phyloP scores from a whole-genome alignment of 2,797 vertebrate genomes.

The Microcaecilia unicolor region DNA sequence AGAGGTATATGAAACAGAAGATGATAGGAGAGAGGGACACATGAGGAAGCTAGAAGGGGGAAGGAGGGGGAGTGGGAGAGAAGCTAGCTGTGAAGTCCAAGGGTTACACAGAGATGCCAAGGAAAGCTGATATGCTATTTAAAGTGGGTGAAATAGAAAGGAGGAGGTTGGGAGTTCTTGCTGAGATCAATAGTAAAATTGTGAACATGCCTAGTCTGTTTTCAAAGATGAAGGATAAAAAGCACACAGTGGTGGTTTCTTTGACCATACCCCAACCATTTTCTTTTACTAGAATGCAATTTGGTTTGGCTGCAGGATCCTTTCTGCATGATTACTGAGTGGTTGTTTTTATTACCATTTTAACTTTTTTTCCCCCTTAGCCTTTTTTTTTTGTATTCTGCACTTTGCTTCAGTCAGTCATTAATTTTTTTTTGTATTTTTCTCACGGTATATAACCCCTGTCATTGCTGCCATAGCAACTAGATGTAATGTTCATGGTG shows the following conservation, averaged over 20 bases:
- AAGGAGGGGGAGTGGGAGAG: conserved; percentile 2
- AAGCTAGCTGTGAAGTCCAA: no score
- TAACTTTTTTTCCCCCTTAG: no score
- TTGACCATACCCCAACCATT: conserved; percentile 7
- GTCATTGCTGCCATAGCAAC: conserved; percentile 71
- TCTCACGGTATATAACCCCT: conserved; percentile 71
- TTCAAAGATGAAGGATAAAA: conserved; percentile 7
- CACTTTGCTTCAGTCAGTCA: conserved; percentile 66
- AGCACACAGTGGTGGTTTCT: conserved; percentile 7
- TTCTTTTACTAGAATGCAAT: not conserved
- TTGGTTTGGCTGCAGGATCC: conserved; percentile 28
- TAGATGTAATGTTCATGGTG: conserved; percentile 59
- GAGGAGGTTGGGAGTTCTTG: no score
- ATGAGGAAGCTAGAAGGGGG: no score
- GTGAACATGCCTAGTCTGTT: no score
- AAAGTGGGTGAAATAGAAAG: no score
- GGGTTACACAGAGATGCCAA: no score
- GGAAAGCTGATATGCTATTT: no score
- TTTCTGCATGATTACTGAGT: conserved; percentile 39
- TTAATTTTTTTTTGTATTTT: conserved; percentile 72
- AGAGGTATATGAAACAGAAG: not conserved
- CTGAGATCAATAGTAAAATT: no score
- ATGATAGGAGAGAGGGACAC: not conserved
- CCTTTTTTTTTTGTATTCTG: conserved; percentile 53
- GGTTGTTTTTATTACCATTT: conserved; percentile 60